Percentiles rank a stretch among this genome's conserved stretches.
Conservation (phyloP, 2,888 invertebrate genomes). For the Microchrysa polita region DNA sequence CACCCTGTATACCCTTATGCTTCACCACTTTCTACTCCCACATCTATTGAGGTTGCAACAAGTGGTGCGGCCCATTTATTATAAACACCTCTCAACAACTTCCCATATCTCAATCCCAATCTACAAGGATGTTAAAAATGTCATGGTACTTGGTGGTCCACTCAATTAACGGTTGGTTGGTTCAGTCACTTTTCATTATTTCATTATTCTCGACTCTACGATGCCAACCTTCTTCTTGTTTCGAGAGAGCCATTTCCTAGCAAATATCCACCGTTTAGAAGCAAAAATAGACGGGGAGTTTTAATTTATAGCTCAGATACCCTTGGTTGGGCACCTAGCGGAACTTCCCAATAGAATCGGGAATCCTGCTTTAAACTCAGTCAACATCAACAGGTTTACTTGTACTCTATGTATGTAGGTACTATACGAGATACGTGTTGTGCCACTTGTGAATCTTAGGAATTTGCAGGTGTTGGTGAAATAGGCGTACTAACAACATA, state of each 20-base stretch:
- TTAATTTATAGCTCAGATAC: constrained; percentile 3
- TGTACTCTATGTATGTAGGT: too few species aligned
- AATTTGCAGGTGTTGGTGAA: too few species aligned
- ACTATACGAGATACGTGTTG: too few species aligned
- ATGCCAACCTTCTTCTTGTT: background rate
- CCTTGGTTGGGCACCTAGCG: background rate
- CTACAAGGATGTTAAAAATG: background rate
- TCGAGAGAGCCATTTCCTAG: too few species aligned
- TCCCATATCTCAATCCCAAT: background rate
- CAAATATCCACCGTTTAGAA: too few species aligned
- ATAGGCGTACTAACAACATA: background rate
- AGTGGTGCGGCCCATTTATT: background rate
- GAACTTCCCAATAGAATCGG: background rate
- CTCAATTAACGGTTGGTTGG: constrained; percentile 5
- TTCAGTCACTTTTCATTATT: background rate
- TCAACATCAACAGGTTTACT: constrained; percentile 13
- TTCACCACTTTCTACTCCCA: background rate
- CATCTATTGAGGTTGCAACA: background rate
- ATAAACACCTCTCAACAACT: background rate
- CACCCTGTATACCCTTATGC: too few species aligned
- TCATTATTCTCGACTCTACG: background rate
- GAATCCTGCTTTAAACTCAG: background rate
- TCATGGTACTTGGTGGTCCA: background rate
- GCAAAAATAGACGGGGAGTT: too few species aligned
- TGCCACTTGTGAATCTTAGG: too few species aligned